Percentiles rank a stretch among this genome's conserved stretches.
Conservation (phyloP, 2,888 invertebrate species). For the Bimastos eiseni region DNA sequence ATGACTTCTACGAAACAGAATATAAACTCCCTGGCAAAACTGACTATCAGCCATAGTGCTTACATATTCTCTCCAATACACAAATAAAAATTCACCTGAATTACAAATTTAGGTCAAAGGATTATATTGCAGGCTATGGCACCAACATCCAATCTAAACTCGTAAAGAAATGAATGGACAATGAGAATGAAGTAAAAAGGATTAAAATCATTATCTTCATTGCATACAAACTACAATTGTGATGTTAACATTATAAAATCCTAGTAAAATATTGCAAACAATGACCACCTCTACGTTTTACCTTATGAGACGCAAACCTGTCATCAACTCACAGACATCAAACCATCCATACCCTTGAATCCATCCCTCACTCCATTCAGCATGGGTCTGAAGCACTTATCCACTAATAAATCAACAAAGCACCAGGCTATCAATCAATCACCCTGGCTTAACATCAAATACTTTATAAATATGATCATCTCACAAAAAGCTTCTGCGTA, state of each 20-base stretch:
- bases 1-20: not conserved
- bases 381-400: not conserved
- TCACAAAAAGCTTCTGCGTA: not conserved
- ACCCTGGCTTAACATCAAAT: not conserved
- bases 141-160: not conserved
- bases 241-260: not conserved
- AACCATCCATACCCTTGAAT: not conserved
- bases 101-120: not conserved
- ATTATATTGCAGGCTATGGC: not conserved
- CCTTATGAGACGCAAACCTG: not conserved
- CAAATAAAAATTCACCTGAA: not conserved
- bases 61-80: not conserved
- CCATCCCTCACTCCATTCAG: not conserved
- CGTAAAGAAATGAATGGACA: not conserved
- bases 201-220: not conserved
- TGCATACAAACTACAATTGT: not conserved
- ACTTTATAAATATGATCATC: not conserved
- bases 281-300: not conserved
- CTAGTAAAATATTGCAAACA: not conserved
- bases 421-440: not conserved
- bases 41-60: not conserved
- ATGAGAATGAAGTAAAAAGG: not conserved
- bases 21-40: not conserved
- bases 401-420: not conserved
- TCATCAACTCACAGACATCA: not conserved